Base-by-base conservation (phyloP, 2,113 vertebrate genomes). In the Dinomys branickii region DNA sequence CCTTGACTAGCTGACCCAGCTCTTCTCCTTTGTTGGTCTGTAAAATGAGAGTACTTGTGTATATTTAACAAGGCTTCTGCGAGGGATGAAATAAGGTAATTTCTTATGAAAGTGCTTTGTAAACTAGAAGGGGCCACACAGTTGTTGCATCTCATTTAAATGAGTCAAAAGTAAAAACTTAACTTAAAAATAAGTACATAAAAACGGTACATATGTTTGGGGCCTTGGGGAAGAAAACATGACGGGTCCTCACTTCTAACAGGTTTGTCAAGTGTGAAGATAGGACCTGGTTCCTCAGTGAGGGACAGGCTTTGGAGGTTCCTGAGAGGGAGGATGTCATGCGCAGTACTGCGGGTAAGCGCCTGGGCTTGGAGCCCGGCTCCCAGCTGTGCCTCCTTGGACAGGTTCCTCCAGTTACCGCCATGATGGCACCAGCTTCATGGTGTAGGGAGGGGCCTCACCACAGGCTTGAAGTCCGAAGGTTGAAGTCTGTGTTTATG, bases 121-220 rank as follows among this genome's bases (percentile, higher is more conserved):
- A 78, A 24, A 44, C 65, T 59, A 59, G 54, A 59, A 91, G 71
- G 81, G 61, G 24, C 56, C n/a, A 6, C 3, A 6, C 24, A 17
- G 50, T 56, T 17, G 7, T 38, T 56, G 30, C 4, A 85, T n/a
- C 69, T 69, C 12, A 77, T 88, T 92, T 93, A 78, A 82, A 61
- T 69, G 24, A 91, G 54, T 78, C 30, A 54, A 1, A 83, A 67
- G 54, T 89, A 91, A 94, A 93, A 84, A 44, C 13, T n/a, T 78
- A 26, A 26, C 12, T 73, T 92, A 24, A 84, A 89, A 93, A 92
- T 69, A 69, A 17, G 63, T 84, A 41, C 14, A 78, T 8, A 78
- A 44, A 71, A 65, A 75, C n/a, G 20, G n/a, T 65, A 59, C 8
- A 0, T 26, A n/a, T 30, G 9, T 26, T 24, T 35, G 84, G 50